Evolutionary conservation across 64 coral and sea anemone species (phyloP), one percentile per base, ranked within the genome.

Genomic region (Montipora capricornis): DNA sequence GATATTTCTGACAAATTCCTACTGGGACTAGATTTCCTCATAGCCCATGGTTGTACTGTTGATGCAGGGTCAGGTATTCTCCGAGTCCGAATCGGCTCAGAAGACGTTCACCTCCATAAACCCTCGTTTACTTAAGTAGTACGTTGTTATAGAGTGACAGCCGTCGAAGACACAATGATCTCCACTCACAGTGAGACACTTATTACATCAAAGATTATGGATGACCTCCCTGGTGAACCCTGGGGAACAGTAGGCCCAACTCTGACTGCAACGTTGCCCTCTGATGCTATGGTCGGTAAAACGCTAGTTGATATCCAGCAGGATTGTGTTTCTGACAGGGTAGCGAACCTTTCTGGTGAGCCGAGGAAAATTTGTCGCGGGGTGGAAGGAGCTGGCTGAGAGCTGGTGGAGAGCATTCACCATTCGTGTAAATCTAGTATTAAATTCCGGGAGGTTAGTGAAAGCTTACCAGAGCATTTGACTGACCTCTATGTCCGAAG

Each of bases 1-100:
- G 15, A 89, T 73, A 44, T 78, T 74, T 50, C 69, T 49, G 37
- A 73, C 8, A 67, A 73, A 67, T 87, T 57, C 47, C 48, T 86
- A 17, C 82, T 68, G 7, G 82, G 82, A 9, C 82, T 86, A 13
- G 82, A 86, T 15, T 86, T 86, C 67, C 84, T 87, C 10, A 67
- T 87, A 29, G 60, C 64, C n/a, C 17, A 87, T n/a, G 47, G 62
- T 67, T 87, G 84, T 74, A 20, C 46, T 68, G 68, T 87, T n/a
- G 62, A 87, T 83, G 47, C 60, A 51, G 80, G 80, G 44, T 3
- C 15, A 44, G 75, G 75, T 13, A 77, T 24, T 5, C 29, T 29
- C 29, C 29, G 29, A 29, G 24, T 77, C 14, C 26, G 75, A 12
- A 77, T 77, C 44, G 75, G 3, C 45, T 29, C 29, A 77, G 44